These are phyloP conservation scores for Atopsyche davidsoni DNA, from an alignment of 1,140 invertebrate species.

Conservation along the genomic window DNA sequence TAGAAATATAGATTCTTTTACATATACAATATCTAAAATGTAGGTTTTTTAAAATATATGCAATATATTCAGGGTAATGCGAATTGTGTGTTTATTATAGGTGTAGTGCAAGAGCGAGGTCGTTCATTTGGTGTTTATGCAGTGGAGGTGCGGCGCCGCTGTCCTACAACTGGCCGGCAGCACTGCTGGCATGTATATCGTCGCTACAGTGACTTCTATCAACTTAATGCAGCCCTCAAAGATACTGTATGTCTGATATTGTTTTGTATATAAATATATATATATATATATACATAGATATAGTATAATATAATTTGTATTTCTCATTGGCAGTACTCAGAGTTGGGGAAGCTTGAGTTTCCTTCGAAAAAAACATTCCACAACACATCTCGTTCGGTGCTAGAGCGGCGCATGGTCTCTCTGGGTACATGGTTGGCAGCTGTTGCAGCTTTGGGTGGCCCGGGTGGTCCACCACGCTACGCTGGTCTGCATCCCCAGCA, in stretches of 20 bases:
- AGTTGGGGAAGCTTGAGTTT: constrained; percentile 72
- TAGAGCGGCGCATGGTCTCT: constrained; percentile 81
- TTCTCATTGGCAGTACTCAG: constrained; percentile 61
- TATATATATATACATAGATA: constrained; percentile 10
- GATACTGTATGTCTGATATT: constrained; percentile 49
- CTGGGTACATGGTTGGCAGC: constrained; percentile 77
- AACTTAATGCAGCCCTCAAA: constrained; percentile 72
- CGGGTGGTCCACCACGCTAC: constrained; percentile 21
- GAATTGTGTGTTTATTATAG: too few relatives aligned
- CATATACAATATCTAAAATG: too few relatives aligned
- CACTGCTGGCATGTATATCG: constrained; percentile 70
- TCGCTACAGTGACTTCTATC: constrained; percentile 88
- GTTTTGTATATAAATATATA: constrained; percentile 11
- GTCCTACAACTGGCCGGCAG: constrained; percentile 55
- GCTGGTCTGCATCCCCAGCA: constrained; percentile 19
- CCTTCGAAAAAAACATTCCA: constrained; percentile 93
- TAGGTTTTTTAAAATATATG: too few relatives aligned
- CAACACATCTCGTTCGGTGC: constrained; percentile 80
- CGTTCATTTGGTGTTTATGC: constrained; percentile 88
- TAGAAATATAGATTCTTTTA: too few relatives aligned
- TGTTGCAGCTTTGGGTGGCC: constrained; percentile 35
- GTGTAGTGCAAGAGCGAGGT: constrained; percentile 68
- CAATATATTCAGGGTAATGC: too few relatives aligned
- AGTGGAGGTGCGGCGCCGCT: constrained; percentile 67
- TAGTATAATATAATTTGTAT: too few relatives aligned